Base-by-base conservation (phyloP, 2,888 invertebrate genomes). In the Hirtodrosophila histrioides region DNA sequence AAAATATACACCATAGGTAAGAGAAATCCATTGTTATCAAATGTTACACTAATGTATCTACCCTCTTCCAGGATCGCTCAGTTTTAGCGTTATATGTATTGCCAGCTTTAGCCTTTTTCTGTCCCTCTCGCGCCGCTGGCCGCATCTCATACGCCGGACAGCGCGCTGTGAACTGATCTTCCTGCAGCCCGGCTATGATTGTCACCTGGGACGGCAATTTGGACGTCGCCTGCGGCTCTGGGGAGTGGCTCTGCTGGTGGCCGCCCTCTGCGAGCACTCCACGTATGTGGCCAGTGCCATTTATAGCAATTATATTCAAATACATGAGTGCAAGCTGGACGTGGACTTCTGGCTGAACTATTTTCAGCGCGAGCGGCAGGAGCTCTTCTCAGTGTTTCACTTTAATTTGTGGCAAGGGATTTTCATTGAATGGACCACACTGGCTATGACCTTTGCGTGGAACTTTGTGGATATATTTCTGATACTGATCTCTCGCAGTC, bases 401-500 rank as follows among this genome's bases (percentile, higher is more conserved):
- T 91, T 88, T 11, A 72, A 61, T 3, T 17, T 17, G 17, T 17
- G 17, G 17, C 17, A 89, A 56, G 71, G 88, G 11, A 83, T 90
- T 3, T 62, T 91, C 11, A 51, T 87, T 24, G 86, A 86, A 78
- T 91, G 90, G 90, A 77, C 89, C 10, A 90, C 88, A n/a, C 62
- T 91, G 29, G 74, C 89, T 5, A 93, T 94, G 45, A 95, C 95
- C 0, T 94, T 94, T 55, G 92, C 94, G 0, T 95, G 95, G 95
- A 95, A 94, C 86, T 95, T 94, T 67, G 94, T 95, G 78, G 95
- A 95, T 78, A 91, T 95, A 50, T 94, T 95, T 54, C 93, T 95
- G 11, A 94, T 95, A 60, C 86, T 95, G 5, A 92, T 95, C 37
- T 95, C 95, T 83, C 92, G 94, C 77, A 94, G 94, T 0, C 88